These are phyloP conservation scores for Hyperopisus bebe DNA, from an alignment of 2,113 vertebrate genomes.

Conservation along the genomic window DNA sequence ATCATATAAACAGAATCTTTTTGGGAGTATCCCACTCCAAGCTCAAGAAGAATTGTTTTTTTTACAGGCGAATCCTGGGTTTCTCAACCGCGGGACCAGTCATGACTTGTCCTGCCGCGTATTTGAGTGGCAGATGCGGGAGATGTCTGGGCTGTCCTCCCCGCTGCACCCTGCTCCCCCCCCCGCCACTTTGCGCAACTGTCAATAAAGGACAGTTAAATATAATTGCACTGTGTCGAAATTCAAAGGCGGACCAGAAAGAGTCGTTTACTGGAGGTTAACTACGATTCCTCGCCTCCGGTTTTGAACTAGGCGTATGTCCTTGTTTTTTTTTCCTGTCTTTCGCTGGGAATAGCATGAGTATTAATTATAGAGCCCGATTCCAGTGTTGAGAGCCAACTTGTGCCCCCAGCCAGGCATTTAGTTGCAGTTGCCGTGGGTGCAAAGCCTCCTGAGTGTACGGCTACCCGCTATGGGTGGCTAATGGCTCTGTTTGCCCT, in stretches of 20 bases:
- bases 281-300: not conserved
- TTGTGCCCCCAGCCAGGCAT: not conserved
- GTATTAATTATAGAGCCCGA: not conserved
- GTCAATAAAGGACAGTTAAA: conserved; percentile 19
- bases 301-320: not conserved
- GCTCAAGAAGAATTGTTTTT: not conserved
- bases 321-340: not conserved
- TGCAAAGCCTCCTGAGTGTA: not conserved
- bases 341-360: not conserved
- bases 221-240: conserved; percentile 5
- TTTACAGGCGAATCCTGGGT: not conserved
- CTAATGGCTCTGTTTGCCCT: not conserved
- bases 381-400: not conserved
- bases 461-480: not conserved
- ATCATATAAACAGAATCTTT: not conserved
- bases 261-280: not conserved
- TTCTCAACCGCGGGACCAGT: not conserved
- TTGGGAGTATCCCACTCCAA: not conserved
- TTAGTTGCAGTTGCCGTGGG: not conserved
- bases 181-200: not conserved
- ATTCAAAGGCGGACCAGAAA: not conserved
- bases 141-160: not conserved
- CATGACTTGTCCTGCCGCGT: not conserved
- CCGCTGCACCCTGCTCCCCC: too few relatives aligned
- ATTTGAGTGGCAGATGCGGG: not conserved